A percentile compares a stretch with the other conserved stretches of the same genome.
These are phyloP conservation scores for Pocota personata DNA, from an alignment of 2,888 invertebrate genomes.

Conservation along the genomic window DNA sequence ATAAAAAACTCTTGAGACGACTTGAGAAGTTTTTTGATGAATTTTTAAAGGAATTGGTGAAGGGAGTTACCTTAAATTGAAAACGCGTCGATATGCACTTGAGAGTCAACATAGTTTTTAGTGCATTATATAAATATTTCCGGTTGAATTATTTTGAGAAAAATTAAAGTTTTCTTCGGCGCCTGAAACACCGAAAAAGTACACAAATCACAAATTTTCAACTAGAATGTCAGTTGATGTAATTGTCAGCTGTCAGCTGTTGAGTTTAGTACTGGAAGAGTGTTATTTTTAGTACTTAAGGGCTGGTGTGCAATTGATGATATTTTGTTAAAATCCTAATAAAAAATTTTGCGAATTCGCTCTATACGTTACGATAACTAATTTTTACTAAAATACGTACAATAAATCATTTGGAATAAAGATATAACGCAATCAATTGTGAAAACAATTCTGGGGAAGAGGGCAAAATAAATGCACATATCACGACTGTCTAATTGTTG, in stretches of 20 bases:
- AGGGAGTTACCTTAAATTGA: constrained; percentile 76
- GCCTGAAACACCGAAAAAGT: constrained; percentile 22
- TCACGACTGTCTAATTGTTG: too few relatives aligned
- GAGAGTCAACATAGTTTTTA: constrained; percentile 74
- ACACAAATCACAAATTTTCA: constrained; percentile 56
- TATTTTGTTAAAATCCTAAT: too few relatives aligned
- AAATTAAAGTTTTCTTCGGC: background rate
- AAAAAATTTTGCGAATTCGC: too few relatives aligned
- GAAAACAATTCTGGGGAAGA: too few relatives aligned
- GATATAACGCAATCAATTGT: too few relatives aligned
- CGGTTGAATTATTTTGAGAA: background rate
- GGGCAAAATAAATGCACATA: too few relatives aligned
- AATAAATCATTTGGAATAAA: too few relatives aligned
- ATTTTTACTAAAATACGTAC: too few relatives aligned
- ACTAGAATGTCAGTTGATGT: constrained; percentile 7
- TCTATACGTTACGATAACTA: too few relatives aligned
- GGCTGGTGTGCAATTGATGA: background rate
- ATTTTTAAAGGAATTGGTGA: too few relatives aligned
- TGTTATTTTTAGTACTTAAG: constrained; percentile 11
- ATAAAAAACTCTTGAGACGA: constrained; percentile 74
- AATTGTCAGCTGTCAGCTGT: too few relatives aligned
- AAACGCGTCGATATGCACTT: constrained; percentile 74
- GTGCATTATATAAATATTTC: constrained; percentile 45
- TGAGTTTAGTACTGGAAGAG: too few relatives aligned
- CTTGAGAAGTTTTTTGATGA: background rate